A percentile compares a stretch with the other conserved stretches of the same genome.
phyloP scores from a whole-genome alignment of 2,113 vertebrate species.

The Mystacornis crossleyi region DNA sequence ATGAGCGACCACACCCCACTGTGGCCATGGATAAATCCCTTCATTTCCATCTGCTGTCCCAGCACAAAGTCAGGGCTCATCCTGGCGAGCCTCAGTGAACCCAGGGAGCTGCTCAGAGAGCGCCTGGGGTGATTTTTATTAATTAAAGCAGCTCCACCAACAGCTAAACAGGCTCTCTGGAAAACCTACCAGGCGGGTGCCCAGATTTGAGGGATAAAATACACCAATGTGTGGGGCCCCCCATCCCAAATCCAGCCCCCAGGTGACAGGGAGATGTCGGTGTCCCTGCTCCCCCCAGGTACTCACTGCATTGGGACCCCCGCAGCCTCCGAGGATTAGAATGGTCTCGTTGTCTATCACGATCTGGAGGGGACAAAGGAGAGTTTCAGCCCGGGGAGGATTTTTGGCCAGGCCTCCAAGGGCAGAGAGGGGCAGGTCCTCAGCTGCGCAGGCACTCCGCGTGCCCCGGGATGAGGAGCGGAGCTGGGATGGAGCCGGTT shows the following conservation, averaged over 20 bases:
- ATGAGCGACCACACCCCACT: not conserved
- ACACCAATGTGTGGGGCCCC: rapidly evolving
- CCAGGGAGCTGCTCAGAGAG: not conserved
- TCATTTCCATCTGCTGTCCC: not conserved
- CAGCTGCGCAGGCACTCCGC: rapidly evolving
- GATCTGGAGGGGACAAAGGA: slow-evolving; percentile 77
- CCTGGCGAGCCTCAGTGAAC: not conserved
- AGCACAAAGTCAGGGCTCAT: not conserved
- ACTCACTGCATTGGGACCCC: slow-evolving; percentile 97
- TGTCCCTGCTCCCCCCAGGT: not conserved
- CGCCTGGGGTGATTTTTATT: not conserved
- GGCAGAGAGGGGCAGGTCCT: not conserved
- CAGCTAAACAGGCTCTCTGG: not conserved
- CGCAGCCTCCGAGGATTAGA: slow-evolving; percentile 94
- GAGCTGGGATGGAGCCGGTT: not conserved
- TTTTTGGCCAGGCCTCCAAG: not conserved
- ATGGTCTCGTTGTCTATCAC: slow-evolving; percentile 91
- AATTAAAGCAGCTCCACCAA: not conserved
- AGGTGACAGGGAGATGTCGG: not conserved
- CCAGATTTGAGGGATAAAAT: not conserved
- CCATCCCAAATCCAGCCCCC: not conserved
- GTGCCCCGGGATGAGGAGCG: rapidly evolving
- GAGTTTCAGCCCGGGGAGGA: rapidly evolving
- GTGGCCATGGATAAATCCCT: not conserved
- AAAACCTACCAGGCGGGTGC: not conserved